These are phyloP conservation scores for Clavelina lepadiformis DNA, from an alignment of 23 tunicate species.

Conservation along the genomic window DNA sequence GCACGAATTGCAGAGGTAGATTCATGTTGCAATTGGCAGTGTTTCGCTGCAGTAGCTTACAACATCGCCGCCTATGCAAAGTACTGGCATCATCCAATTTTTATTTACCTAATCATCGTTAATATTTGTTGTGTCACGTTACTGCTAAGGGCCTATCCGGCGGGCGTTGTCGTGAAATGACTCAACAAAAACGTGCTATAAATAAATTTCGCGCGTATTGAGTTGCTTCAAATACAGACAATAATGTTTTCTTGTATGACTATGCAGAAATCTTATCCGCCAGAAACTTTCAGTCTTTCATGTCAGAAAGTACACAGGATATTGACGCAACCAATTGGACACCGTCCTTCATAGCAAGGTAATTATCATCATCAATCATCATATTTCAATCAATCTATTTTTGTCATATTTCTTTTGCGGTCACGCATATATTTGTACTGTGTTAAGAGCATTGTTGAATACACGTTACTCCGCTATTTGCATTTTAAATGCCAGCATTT, in stretches of 20 bases:
- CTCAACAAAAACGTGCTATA: too few species aligned
- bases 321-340: slow-evolving; percentile 49
- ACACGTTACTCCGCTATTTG: neutral
- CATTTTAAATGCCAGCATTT: too few species aligned
- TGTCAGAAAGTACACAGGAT: slow-evolving; percentile 58
- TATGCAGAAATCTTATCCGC: slow-evolving; percentile 73
- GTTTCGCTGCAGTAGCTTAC: too few species aligned
- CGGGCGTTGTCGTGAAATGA: too few species aligned
- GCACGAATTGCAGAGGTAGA: too few species aligned
- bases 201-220: neutral
- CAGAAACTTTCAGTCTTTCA: slow-evolving; percentile 49
- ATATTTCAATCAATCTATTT: neutral
- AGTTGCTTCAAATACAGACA: neutral
- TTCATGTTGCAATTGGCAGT: too few species aligned
- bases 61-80: too few species aligned
- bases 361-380: neutral
- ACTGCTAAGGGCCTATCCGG: too few species aligned
- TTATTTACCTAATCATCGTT: too few species aligned
- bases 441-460: neutral
- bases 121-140: too few species aligned
- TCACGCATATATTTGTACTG: neutral
- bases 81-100: too few species aligned
- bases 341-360: slow-evolving; percentile 75
- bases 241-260: slow-evolving; percentile 13
- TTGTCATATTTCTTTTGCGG: neutral